Conservation (phyloP, 2,888 invertebrate species). For the Volucella bombylans region DNA sequence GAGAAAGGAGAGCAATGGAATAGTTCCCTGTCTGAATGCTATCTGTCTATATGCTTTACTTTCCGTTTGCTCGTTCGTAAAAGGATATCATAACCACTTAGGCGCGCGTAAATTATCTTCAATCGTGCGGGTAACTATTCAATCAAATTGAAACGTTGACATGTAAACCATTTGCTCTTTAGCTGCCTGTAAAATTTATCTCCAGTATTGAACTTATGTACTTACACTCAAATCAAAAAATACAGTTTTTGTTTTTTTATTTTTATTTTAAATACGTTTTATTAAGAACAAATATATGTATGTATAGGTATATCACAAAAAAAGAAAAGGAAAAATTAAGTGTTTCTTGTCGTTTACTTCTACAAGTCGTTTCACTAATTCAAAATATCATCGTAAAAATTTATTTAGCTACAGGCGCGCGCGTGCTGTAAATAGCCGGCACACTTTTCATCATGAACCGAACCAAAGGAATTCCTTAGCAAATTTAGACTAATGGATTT, state of each 20-base stretch:
- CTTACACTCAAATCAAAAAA: background rate
- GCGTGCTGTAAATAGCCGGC: slow-evolving; percentile 7
- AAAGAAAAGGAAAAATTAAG: slow-evolving; percentile 44
- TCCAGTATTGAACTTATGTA: background rate
- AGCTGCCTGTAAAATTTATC: too few species aligned
- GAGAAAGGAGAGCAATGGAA: too few species aligned
- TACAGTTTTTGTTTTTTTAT: slow-evolving; percentile 7
- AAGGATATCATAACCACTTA: too few species aligned
- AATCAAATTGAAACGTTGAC: too few species aligned
- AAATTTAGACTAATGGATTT: slow-evolving; percentile 36
- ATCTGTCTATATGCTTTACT: too few species aligned
- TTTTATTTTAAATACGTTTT: slow-evolving; percentile 21
- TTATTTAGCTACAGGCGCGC: slow-evolving; percentile 51
- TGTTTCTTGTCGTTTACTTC: slow-evolving; percentile 10
- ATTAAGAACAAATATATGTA: slow-evolving; percentile 59
- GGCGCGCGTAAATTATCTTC: too few species aligned
- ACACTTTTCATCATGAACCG: slow-evolving; percentile 47
- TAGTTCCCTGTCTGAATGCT: too few species aligned
- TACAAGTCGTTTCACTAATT: slow-evolving; percentile 49
- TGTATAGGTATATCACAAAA: slow-evolving; percentile 56
- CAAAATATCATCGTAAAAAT: slow-evolving; percentile 65
- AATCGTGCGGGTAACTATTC: too few species aligned
- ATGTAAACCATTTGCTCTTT: too few species aligned
- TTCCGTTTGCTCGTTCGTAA: too few species aligned
- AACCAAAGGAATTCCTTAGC: slow-evolving; percentile 15